Evolutionary conservation across 1,140 invertebrate genomes (phyloP), one percentile per base, ranked within the genome.

Genomic region (Drosophila repletoides): DNA sequence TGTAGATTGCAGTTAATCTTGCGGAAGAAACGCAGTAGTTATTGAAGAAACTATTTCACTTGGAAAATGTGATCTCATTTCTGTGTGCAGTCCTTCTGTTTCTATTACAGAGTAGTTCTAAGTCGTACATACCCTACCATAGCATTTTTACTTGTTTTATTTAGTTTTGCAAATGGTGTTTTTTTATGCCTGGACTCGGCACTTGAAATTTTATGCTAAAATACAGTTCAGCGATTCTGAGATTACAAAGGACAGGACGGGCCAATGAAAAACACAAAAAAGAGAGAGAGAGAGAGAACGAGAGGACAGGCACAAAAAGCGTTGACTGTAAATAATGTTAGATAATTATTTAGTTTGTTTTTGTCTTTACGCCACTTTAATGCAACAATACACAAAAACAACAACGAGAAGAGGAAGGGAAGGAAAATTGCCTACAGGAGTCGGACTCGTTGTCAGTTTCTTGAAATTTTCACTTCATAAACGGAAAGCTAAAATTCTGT

Each of bases 291-390:
- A 5, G 36, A 17, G 45, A 48, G 29, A 3, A n/a, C n/a, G 26
- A 21, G 31, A 19, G 28, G 12, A 9, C 6, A 24, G 6, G 43
- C 59, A 60, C 71, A 52, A 68, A 63, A 67, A 83, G 74, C 80
- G 80, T 68, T 61, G 81, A 86, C 75, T 86, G 80, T 84, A 86
- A 84, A 86, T 84, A 86, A 84, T 86, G 80, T 76, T 69, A 46
- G 75, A 86, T 84, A 84, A 84, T 84, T 84, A 86, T 86, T 84
- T 84, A 83, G 79, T 84, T 84, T 86, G 24, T 53, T 51, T 40
- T 51, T 65, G 29, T 34, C 46, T 53, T 64, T 34, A 58, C 51
- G 67, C 33, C 63, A 70, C 67, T 83, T 80, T 58, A 67, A 58
- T 48, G 46, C 67, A 67, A 31, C 49, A 59, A 53, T 48, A 60